These are phyloP conservation scores for Bombyx mandarina DNA, from an alignment of 1,140 invertebrate genomes.

Conservation along the genomic window DNA sequence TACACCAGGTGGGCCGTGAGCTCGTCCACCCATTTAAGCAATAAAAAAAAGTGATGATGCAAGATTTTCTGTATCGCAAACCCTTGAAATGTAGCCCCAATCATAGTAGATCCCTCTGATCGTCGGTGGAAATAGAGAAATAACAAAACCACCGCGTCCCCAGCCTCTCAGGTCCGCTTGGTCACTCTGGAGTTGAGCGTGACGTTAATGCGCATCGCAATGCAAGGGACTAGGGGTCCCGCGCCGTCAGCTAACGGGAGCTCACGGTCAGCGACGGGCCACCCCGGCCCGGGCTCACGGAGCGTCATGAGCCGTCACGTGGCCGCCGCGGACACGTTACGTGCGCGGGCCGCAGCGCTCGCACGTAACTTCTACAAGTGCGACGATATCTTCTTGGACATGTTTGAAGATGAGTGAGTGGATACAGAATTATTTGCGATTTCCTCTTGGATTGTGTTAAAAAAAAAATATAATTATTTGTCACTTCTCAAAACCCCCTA, in stretches of 20 bases:
- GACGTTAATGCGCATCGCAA: constrained; percentile 80
- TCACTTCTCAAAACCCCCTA: no score
- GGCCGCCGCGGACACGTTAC: constrained; percentile 82
- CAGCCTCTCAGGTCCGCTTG: constrained; percentile 86
- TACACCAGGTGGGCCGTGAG: no score
- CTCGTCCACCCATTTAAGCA: no score
- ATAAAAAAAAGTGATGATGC: no score
- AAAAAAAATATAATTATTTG: no score
- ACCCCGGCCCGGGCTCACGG: no score
- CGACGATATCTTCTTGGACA: constrained; percentile 98
- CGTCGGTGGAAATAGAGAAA: no score
- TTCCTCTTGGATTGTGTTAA: no score
- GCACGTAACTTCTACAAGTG: constrained; percentile 96
- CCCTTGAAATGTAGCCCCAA: no score
- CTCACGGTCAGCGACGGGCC: constrained; percentile 9
- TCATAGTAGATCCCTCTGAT: no score
- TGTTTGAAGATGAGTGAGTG: constrained; percentile 97
- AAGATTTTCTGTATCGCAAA: no score
- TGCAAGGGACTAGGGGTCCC: constrained; percentile 31
- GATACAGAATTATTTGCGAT: constrained; percentile 3
- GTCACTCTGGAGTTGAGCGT: constrained; percentile 93
- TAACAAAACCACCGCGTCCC: not conserved
- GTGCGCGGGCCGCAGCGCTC: constrained; percentile 88
- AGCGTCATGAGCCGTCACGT: constrained; percentile 54
- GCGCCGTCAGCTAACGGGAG: constrained; percentile 8